These are phyloP conservation scores for Anorthoa munda DNA, from an alignment of 2,888 invertebrate species.

Conservation along the genomic window DNA sequence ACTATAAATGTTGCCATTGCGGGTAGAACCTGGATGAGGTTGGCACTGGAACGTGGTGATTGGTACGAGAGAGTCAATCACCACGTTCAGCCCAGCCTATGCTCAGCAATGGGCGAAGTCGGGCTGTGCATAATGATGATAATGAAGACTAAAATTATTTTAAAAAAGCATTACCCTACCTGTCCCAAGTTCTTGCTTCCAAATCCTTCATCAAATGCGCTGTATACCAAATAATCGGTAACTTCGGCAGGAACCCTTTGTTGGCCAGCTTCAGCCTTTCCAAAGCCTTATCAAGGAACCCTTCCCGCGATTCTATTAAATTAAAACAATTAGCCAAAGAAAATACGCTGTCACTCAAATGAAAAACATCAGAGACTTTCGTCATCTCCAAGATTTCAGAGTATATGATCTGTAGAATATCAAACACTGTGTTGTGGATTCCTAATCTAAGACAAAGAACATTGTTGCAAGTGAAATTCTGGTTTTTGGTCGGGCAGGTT, in stretches of 20 bases:
- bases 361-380: conserved; percentile 94
- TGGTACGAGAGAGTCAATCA: too few species aligned
- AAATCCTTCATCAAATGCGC: conserved; percentile 90
- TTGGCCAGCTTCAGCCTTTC: conserved; percentile 91
- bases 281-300: conserved; percentile 92
- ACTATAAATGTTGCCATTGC: too few species aligned
- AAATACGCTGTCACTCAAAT: conserved; percentile 95
- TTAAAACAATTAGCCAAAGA: conserved; percentile 93
- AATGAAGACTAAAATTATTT: not conserved
- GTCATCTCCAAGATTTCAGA: conserved; percentile 93
- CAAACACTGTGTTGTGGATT: conserved; percentile 93
- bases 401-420: conserved; percentile 93
- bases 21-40: too few species aligned
- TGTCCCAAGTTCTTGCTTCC: conserved; percentile 86
- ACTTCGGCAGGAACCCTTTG: conserved; percentile 88
- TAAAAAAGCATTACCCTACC: conserved; percentile 72
- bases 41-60: too few species aligned
- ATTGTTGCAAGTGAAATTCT: conserved; percentile 91
- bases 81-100: too few species aligned
- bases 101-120: too few species aligned
- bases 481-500: conserved; percentile 73
- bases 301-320: conserved; percentile 93
- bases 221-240: conserved; percentile 93
- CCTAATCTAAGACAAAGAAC: conserved; percentile 94
- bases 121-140: not conserved